These are phyloP conservation scores for Caradrina clavipalpis DNA, from an alignment of 2,888 invertebrate genomes.

Conservation along the genomic window DNA sequence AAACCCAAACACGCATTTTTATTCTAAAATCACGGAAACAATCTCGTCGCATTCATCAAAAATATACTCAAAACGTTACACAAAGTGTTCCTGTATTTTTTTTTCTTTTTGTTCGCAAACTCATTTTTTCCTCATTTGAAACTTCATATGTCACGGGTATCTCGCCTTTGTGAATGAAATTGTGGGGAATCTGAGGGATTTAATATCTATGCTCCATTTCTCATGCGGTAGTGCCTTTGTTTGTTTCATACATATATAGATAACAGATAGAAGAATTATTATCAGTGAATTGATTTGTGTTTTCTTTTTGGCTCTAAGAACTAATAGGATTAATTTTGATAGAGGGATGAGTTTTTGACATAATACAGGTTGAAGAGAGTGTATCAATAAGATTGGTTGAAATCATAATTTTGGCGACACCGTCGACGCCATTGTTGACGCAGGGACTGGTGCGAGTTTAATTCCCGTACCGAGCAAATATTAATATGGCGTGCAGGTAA, in stretches of 20 bases:
- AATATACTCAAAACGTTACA: constrained; percentile 27
- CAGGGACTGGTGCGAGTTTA: no score
- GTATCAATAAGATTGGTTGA: no score
- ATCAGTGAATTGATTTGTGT: constrained; percentile 1
- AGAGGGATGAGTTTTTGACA: no score
- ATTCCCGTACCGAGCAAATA: no score
- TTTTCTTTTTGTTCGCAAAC: constrained; percentile 6
- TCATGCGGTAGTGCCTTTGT: constrained; percentile 26
- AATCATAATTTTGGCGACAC: no score
- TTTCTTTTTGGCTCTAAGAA: no score
- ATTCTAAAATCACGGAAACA: constrained; percentile 28
- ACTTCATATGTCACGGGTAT: constrained; percentile 49
- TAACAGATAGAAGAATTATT: constrained; percentile 25
- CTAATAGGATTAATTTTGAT: no score
- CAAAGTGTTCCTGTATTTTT: constrained; percentile 30
- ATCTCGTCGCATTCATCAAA: constrained; percentile 47
- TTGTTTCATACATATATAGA: constrained; percentile 25
- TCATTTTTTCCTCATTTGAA: constrained; percentile 59
- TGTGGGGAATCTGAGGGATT: constrained; percentile 46
- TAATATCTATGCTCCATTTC: constrained; percentile 54
- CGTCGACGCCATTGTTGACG: no score
- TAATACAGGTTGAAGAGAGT: no score
- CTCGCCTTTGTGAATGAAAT: constrained; percentile 39
- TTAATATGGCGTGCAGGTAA: no score
- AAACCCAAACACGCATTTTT: constrained; percentile 3